Evolutionary conservation across 1,140 invertebrate genomes (phyloP), one percentile per base, ranked within the genome.

Genomic region (Lasioglossum albipes): DNA sequence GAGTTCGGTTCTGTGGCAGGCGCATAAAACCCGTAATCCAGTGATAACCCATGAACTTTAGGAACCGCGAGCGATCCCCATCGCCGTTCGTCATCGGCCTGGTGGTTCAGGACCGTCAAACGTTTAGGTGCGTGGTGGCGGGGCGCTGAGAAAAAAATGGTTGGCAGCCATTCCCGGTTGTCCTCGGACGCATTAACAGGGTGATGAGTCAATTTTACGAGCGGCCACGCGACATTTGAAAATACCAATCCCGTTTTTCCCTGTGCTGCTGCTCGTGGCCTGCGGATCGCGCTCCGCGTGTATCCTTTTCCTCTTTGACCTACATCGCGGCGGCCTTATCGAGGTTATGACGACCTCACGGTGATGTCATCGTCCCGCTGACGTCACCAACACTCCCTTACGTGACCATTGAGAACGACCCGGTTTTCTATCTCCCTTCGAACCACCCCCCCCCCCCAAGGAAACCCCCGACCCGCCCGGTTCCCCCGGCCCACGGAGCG

Each of bases 301-400:
- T 67, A 79, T 79, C 62, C 77, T 79, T 59, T 41, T 22, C 52
- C 61, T n/a, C 45, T 66, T 49, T 78, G 84, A 85, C 84, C 84
- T 57, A 85, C 72, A 85, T 85, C 78, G 41, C 84, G 20, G 2
- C 64, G 9, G 18, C 42, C 80, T 75, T 82, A 78, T 72, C 75
- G 52, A 41, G 79, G 80, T 82, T 86, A 83, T 88, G 81, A 87
- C 77, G 79, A 65, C 27, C 52, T 77, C 54, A 74, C 84, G 67
- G 84, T 92, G 91, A 91, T 91, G 90, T 91, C 87, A 90, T 84
- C 71, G 64, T 57, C 68, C 76, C 72, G 41, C 83, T 87, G 87
- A 88, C 87, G 87, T 88, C 87, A 88, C 76, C 62, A 74, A 59
- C 84, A 72, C 73, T 75, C 83, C 81, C 84, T 84, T 82, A 84